These are phyloP conservation scores for Tolmerus cingulatus DNA, from an alignment of 2,888 invertebrate species.

Conservation along the genomic window DNA sequence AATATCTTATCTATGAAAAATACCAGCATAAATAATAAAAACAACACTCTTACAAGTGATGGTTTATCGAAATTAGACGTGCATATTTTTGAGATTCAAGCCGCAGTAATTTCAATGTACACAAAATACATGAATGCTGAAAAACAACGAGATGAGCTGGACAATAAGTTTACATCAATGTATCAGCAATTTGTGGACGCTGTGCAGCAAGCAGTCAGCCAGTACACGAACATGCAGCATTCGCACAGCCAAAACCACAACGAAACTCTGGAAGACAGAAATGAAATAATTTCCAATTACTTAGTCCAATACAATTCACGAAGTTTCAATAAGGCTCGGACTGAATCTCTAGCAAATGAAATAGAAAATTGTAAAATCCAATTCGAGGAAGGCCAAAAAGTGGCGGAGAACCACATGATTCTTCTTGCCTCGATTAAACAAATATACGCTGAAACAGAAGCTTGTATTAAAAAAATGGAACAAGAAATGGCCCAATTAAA, in stretches of 20 bases:
- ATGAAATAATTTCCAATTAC: conserved; percentile 58
- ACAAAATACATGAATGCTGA: conserved; percentile 54
- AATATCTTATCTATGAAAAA: conserved; percentile 56
- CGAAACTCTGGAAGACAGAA: conserved; percentile 43
- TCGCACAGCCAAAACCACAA: conserved; percentile 57
- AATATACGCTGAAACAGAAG: conserved; percentile 57
- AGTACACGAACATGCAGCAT: conserved; percentile 55
- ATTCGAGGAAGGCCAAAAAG: conserved; percentile 53
- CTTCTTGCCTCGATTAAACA: conserved; percentile 57
- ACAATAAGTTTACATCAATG: conserved; percentile 54
- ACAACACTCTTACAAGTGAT: conserved; percentile 44
- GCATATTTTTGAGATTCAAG: conserved; percentile 57
- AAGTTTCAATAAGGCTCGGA: conserved; percentile 55
- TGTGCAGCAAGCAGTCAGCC: conserved; percentile 56
- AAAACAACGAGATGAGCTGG: conserved; percentile 53
- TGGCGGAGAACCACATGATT: conserved; percentile 58
- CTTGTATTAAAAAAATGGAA: conserved; percentile 57
- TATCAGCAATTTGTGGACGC: conserved; percentile 56
- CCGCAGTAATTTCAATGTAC: conserved; percentile 55
- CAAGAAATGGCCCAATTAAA: conserved; percentile 58
- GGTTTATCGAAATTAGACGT: conserved; percentile 55
- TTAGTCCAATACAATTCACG: conserved; percentile 57
- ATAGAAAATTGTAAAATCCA: conserved; percentile 56
- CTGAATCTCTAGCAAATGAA: conserved; percentile 57
- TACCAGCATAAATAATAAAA: conserved; percentile 43